Percentiles rank a stretch among this genome's conserved stretches.
These are phyloP conservation scores for Agelas oroides DNA, from an alignment of 37 sponge, comb jelly and placozoan genomes.

Conservation along the genomic window DNA sequence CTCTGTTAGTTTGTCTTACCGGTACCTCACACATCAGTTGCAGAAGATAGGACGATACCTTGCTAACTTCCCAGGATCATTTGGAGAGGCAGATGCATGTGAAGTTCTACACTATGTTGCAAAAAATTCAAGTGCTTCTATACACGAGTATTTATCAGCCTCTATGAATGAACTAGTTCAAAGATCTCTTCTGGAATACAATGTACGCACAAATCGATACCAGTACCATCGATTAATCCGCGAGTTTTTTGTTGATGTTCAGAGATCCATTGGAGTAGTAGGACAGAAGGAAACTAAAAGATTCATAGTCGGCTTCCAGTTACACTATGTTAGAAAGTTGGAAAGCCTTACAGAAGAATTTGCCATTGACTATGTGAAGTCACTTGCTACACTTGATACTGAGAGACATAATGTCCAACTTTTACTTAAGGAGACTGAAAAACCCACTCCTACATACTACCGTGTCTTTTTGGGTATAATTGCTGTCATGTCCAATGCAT, in stretches of 20 bases:
- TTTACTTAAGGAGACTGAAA: neutral
- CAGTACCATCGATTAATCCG: slow-evolving; percentile 20
- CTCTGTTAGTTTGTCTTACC: slow-evolving; percentile 27
- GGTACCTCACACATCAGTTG: neutral
- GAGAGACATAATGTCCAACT: slow-evolving; percentile 34
- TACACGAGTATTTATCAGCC: neutral
- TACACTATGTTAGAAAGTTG: neutral
- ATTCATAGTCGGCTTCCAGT: neutral
- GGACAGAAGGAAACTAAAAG: neutral
- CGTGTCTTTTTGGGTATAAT: neutral
- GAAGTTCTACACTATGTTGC: neutral
- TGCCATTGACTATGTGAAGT: neutral
- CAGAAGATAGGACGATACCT: neutral
- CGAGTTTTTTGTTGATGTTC: slow-evolving; percentile 14
- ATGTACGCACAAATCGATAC: slow-evolving; percentile 15
- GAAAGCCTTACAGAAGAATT: neutral
- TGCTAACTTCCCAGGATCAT: slow-evolving; percentile 44
- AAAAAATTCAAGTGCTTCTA: neutral
- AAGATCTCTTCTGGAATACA: slow-evolving; percentile 21
- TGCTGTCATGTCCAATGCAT: neutral
- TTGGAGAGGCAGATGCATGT: slow-evolving; percentile 4
- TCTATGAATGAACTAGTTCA: neutral
- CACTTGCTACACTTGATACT: neutral
- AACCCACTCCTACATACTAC: too few species aligned
- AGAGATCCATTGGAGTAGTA: neutral